phyloP scores from a whole-genome alignment of 1,140 invertebrate species.

The Pseudomyrmex dendroicus region DNA sequence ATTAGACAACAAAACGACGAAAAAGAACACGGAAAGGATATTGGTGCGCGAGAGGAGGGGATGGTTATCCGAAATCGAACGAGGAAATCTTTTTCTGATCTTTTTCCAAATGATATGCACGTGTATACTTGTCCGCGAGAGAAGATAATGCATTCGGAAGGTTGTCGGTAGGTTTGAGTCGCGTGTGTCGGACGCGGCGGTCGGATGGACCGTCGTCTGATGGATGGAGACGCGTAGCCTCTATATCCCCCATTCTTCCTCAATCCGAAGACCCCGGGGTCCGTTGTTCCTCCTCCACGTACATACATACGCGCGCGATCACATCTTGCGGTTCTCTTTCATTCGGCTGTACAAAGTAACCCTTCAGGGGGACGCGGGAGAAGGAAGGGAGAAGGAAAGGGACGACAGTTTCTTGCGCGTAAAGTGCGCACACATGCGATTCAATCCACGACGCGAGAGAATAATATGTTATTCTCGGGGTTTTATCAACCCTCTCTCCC shows the following conservation, averaged over 20 bases:
- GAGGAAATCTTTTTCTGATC: not conserved
- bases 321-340: conserved; percentile 19
- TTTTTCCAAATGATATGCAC: conserved; percentile 37
- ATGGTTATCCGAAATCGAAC: conserved; percentile 7
- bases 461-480: conserved; percentile 58
- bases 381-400: no score
- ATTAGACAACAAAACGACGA: no score
- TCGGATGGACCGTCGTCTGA: conserved; percentile 79
- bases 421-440: conserved; percentile 21
- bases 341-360: conserved; percentile 54
- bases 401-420: conserved; percentile 2
- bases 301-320: conserved; percentile 6
- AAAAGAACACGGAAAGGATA: not conserved
- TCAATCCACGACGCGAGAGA: conserved; percentile 44
- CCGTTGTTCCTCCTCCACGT: conserved; percentile 18
- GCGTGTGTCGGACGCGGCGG: conserved; percentile 78
- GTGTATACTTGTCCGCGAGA: conserved; percentile 59
- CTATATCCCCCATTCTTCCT: conserved; percentile 76
- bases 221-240: conserved; percentile 83
- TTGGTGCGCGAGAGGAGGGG: not conserved
- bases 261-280: conserved; percentile 59
- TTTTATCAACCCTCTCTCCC: not conserved
- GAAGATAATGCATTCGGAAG: conserved; percentile 82
- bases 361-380: conserved; percentile 30
- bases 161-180: conserved; percentile 80